These are phyloP conservation scores for Mastigias papua DNA, from an alignment of 30 jellyfish, hydroid and myxozoan genomes.

Conservation along the genomic window DNA sequence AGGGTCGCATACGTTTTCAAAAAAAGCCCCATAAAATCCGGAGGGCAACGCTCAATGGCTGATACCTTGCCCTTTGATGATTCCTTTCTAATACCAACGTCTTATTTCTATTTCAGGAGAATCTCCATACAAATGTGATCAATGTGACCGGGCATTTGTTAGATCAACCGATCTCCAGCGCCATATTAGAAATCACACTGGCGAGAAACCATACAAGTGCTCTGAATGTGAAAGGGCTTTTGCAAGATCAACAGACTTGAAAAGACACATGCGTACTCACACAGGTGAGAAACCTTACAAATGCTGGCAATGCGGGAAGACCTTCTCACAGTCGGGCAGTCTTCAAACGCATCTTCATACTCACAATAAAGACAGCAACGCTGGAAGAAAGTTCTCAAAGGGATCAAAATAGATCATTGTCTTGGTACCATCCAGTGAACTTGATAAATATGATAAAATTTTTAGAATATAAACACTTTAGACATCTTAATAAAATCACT, in stretches of 20 bases:
- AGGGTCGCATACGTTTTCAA: too few species aligned
- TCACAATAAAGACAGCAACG: constrained; percentile 73
- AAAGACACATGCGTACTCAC: constrained; percentile 99
- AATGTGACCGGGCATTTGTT: constrained; percentile 98
- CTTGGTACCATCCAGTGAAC: neutral
- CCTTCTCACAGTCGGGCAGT: constrained; percentile 89
- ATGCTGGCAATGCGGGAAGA: constrained; percentile 92
- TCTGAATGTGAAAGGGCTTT: constrained; percentile 97
- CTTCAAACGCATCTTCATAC: constrained; percentile 88
- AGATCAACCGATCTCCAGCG: constrained; percentile 99
- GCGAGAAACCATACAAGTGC: constrained; percentile 98
- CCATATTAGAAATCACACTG: constrained; percentile 98
- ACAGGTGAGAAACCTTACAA: constrained; percentile 97
- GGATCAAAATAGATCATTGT: constrained; percentile 43
- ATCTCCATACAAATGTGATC: constrained; percentile 98
- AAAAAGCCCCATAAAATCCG: too few species aligned
- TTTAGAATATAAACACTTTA: too few species aligned
- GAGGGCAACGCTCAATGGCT: neutral
- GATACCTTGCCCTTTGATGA: neutral
- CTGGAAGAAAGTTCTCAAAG: constrained; percentile 53
- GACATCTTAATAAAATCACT: too few species aligned
- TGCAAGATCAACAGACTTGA: constrained; percentile 98
- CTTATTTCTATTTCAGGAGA: constrained; percentile 76
- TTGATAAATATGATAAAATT: too few species aligned
- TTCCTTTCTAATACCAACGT: too few species aligned